Conservation (phyloP, 2,797 vertebrate genomes). For the Enteromius mattozi region DNA sequence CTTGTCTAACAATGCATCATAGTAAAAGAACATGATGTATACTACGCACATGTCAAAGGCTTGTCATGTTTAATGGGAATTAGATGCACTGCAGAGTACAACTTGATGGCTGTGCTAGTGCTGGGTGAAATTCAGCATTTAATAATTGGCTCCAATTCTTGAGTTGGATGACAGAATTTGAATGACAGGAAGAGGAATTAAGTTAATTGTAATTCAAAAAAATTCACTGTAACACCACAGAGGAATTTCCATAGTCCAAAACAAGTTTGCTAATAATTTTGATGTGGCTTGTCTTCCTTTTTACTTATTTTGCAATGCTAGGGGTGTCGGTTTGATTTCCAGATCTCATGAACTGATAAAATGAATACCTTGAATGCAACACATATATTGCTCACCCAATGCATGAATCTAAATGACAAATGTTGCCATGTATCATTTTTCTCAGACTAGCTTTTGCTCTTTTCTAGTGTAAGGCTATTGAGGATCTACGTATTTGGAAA, state of each 20-base stretch:
- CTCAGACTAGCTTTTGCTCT: not conserved
- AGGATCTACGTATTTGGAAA: not conserved
- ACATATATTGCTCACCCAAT: not conserved
- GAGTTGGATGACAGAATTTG: not conserved
- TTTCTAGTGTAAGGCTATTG: not conserved
- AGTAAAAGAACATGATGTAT: not conserved
- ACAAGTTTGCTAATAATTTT: not conserved
- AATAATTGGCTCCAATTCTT: not conserved
- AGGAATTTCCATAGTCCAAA: not conserved
- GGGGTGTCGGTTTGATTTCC: not conserved
- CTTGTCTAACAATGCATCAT: not conserved
- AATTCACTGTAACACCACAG: slow-evolving; percentile 2
- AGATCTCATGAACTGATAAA: not conserved
- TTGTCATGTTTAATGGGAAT: slow-evolving; percentile 17
- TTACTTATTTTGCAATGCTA: not conserved
- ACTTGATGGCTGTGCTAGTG: not conserved
- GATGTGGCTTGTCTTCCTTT: not conserved
- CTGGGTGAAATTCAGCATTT: not conserved
- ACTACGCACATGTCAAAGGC: slow-evolving; percentile 6
- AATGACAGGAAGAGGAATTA: not conserved
- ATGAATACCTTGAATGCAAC: not conserved
- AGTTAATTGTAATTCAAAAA: not conserved
- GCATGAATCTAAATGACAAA: not conserved
- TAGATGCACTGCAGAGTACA: slow-evolving; percentile 1
- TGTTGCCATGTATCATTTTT: not conserved